Evolutionary conservation across 2,888 invertebrate species (phyloP), one percentile per base, ranked within the genome.

Genomic region (Priocnemis perturbator): DNA sequence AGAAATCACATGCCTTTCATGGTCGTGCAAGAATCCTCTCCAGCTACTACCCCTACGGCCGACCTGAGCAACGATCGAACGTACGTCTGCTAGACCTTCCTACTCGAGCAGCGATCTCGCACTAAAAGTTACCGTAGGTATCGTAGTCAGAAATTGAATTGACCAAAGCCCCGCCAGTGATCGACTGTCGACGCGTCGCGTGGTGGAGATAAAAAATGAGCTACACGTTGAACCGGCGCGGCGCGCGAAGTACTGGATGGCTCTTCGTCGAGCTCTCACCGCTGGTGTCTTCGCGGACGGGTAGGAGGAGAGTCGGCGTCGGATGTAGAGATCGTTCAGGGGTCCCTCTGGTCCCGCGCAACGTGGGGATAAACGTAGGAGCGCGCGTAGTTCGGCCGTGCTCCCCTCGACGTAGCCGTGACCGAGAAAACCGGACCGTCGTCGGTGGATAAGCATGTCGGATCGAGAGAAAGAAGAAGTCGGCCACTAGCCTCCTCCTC

Each of bases 351-450:
- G n/a, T 26, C 30, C 30, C 26, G 11, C 7, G 37, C 19, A 19
- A 79, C 71, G 73, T 71, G 74, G 73, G 67, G 74, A 73, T 71
- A 53, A 73, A 63, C 59, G 53, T 63, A 64, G 53, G 52, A 68
- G 64, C 74, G 71, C 63, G 47, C 37, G 37, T 37, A 37, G 37
- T 37, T 37, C 37, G 37, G 37, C 68, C 64, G 71, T 63, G 56
- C 60, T 76, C 69, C 71, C 71, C 70, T 68, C 60, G 37, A 69
- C 69, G 82, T 78, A 85, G 76, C 84, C 85, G 76, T 87, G 87
- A 87, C 86, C 87, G 87, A 87, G 87, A 87, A 86, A 87, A 81
- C 80, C 74, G 80, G 79, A 78, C 73, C 68, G 74, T 61, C 68
- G 58, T 60, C 37, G 65, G 61, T 61, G 76, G 76, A 76, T 70